Evolutionary conservation across 2,113 vertebrate species (phyloP), one percentile per base, ranked within the genome.

Genomic region (Corapipo altera): DNA sequence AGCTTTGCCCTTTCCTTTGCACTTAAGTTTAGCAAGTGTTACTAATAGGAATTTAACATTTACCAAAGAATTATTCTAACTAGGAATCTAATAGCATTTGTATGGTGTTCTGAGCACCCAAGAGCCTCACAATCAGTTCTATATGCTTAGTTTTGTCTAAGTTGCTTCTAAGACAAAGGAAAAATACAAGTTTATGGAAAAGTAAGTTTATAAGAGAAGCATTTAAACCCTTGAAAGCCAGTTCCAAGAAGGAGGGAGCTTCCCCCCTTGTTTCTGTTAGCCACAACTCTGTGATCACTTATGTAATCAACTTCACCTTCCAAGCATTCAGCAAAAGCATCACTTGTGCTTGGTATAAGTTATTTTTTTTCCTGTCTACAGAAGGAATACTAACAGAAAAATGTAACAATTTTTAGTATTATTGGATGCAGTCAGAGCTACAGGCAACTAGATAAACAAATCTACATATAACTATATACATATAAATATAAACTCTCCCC

Each of bases 21-120:
- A 95, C 94, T 97, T 93, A 97, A 97, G 96, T 96, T 95, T 97
- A 96, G 85, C 93, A 91, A 97, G 96, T 97, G 96, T 97, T 95
- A 97, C 97, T 97, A 97, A 97, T 93, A 97, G 94, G 97, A 97
- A 97, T 95, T 97, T 97, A 97, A 97, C 97, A 97, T 97, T 97
- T 97, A 97, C 97, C 81, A 49, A 97, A 97, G 92, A 97, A 96
- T 97, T 97, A 97, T 92, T 97, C 92, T 96, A 96, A 96, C 95
- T 95, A 93, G 23, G 2, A 46, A 85, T 93, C 87, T 95, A 97
- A 97, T 95, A 95, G 93, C 74, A 76, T 96, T 95, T 91, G 82
- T 94, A 80, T 85, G 85, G 80, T 66, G 54, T 83, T 82, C 85
- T 97, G 92, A 95, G 85, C 74, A 92, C 88, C 91, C 92, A 83